phyloP scores from a whole-genome alignment of 2,797 vertebrate genomes.

The Podarcis lilfordi region DNA sequence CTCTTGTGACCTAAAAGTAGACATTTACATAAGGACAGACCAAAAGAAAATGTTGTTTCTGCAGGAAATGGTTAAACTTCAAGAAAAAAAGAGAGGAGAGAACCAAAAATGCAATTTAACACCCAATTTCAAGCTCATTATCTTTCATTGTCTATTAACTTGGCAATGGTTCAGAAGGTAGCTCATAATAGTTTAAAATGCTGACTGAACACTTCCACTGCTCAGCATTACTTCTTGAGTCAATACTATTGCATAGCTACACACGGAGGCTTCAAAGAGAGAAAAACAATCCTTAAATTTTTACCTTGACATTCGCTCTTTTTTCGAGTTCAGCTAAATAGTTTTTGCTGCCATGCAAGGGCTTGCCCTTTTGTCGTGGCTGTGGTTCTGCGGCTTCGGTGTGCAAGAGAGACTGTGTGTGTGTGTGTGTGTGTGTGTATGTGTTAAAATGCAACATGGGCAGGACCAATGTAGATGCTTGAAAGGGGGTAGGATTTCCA shows the following conservation, averaged over 20 bases:
- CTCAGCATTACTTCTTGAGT: slow-evolving; percentile 77
- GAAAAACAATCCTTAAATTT: slow-evolving; percentile 58
- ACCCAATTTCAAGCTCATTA: slow-evolving; percentile 91
- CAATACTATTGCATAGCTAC: slow-evolving; percentile 65
- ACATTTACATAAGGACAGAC: slow-evolving; percentile 74
- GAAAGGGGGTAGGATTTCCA: slow-evolving; percentile 11
- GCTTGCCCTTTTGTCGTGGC: not conserved
- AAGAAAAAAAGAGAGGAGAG: slow-evolving; percentile 72
- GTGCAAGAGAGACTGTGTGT: not conserved
- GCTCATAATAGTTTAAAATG: slow-evolving; percentile 89
- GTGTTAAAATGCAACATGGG: not conserved
- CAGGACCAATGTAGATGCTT: not conserved
- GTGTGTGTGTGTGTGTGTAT: too few relatives aligned
- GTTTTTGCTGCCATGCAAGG: slow-evolving; percentile 20
- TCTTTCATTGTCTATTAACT: slow-evolving; percentile 91
- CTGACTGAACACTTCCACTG: slow-evolving; percentile 85
- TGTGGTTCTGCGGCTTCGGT: not conserved
- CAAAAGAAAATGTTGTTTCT: slow-evolving; percentile 78
- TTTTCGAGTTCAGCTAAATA: slow-evolving; percentile 51
- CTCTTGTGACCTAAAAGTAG: slow-evolving; percentile 72
- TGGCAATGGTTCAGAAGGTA: slow-evolving; percentile 88
- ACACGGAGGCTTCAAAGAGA: slow-evolving; percentile 66
- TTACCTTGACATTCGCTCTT: slow-evolving; percentile 57
- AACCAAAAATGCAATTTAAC: slow-evolving; percentile 89
- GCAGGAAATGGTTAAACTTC: slow-evolving; percentile 85